Percentiles rank a stretch among this genome's conserved stretches.
phyloP scores from a whole-genome alignment of 2,113 vertebrate genomes.

The Albula goreensis region DNA sequence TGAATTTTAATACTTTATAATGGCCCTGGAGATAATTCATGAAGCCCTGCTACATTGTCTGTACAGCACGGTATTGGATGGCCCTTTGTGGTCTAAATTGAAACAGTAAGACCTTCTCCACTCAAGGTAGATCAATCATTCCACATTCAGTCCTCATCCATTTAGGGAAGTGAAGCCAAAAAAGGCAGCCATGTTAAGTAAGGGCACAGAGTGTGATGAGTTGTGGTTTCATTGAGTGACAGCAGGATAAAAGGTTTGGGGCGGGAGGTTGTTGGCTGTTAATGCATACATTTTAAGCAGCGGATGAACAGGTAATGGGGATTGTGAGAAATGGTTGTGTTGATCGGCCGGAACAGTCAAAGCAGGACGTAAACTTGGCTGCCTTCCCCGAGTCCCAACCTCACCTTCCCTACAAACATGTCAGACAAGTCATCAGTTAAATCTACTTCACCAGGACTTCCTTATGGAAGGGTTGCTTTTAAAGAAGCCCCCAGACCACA shows the following conservation, averaged over 20 bases:
- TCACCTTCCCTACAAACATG: not conserved
- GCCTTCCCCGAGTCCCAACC: not conserved
- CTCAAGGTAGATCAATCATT: not conserved
- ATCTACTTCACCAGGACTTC: not conserved
- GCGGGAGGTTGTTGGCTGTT: not conserved
- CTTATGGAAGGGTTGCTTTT: too few species aligned
- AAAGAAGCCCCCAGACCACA: too few species aligned
- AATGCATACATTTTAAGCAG: constrained; percentile 3
- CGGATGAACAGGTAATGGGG: not conserved
- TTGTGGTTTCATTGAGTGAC: not conserved
- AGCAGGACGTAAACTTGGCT: not conserved
- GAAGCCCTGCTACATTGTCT: not conserved
- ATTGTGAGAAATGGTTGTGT: not conserved
- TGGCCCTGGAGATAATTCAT: not conserved
- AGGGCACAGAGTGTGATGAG: not conserved
- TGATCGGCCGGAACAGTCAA: not conserved
- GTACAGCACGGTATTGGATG: not conserved
- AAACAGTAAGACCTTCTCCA: not conserved
- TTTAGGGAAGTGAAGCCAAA: not conserved
- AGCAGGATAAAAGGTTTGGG: not conserved
- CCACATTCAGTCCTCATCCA: not conserved
- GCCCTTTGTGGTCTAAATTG: not conserved
- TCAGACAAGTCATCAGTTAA: not conserved
- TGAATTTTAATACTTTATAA: not conserved
- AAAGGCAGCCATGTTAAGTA: not conserved